Base-by-base conservation (phyloP, 2,113 vertebrate genomes). In the Chaetodon trifascialis region DNA sequence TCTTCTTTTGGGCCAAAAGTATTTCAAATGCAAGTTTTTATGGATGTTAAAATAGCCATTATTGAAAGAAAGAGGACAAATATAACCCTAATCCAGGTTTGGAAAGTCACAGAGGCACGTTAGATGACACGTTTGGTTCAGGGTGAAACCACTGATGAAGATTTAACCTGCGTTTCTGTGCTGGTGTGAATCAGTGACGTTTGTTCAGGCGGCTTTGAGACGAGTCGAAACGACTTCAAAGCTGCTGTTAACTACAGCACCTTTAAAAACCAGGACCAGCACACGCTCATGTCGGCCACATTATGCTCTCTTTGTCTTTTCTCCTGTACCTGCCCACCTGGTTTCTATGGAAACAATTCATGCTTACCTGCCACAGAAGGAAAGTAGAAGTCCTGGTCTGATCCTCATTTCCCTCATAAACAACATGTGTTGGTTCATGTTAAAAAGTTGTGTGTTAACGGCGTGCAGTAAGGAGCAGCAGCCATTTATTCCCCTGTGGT, bases 261-360 rank as follows among this genome's bases (percentile, higher is more conserved):
- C n/a, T n/a, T n/a, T 30, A 58, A 47, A 42, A 23, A 15, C 15
- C n/a, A 11, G 34, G 8, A 58, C 69, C 55, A 79, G 71, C 19
- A 54, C 49, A 47, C 47, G n/a, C 44, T 58, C 19, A 23, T 55
- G 8, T 65, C 7, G 2, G 56, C 46, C 36, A 17, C 73, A 40
- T 71, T 42, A 25, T 75, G 38, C 66, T 30, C 30, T 30, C 30
- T 70, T 69, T 56, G 17, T 55, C 5, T 55, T 16, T 36, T 70
- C 63, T 44, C 11, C 49, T 80, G 23, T 79, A 30, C 30, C 30
- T 30, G 30, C 30, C 3, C 30, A 70, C 60, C 47, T 69, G 7
- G 59, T 92, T 77, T 71, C 83, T 75, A 76, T 89, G 86, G 80
- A 82, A 83, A 86, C 88, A 7, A n/a, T 52, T 86, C 12, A 46